Conservation (phyloP, 2,113 vertebrate genomes). For the Chamaetylas fuelleborni region DNA sequence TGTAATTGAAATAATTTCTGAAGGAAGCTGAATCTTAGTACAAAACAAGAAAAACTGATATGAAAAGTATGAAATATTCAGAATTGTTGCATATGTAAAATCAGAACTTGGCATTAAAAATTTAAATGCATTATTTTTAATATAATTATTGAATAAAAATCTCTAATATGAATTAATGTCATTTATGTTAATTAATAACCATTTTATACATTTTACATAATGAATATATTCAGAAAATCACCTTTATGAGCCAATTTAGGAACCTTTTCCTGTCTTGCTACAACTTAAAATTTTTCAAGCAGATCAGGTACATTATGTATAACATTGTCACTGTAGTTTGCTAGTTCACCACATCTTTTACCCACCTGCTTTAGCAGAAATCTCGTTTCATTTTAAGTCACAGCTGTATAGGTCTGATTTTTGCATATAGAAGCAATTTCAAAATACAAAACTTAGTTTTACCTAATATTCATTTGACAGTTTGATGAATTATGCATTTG, state of each 20-base stretch:
- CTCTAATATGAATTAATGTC: rapidly evolving
- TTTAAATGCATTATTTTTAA: neutral
- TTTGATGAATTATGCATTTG: constrained; percentile 52
- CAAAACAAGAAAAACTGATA: neutral
- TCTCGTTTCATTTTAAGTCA: constrained; percentile 45
- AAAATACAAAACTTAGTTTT: constrained; percentile 61
- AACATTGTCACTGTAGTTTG: neutral
- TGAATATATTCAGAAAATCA: neutral
- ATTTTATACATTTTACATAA: neutral
- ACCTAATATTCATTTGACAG: constrained; percentile 60
- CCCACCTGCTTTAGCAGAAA: constrained; percentile 9
- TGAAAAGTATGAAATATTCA: neutral
- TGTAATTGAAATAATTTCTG: neutral
- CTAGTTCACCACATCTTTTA: neutral
- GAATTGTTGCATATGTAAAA: neutral
- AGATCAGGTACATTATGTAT: neutral
- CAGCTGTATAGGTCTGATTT: constrained; percentile 34
- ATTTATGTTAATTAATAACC: neutral
- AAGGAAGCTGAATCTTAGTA: neutral
- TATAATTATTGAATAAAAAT: neutral
- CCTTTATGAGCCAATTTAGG: neutral
- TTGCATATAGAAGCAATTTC: constrained; percentile 53
- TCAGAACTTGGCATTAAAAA: neutral
- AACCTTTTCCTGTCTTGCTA: neutral
- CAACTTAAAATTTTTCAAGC: neutral